Evolutionary conservation across 2,888 invertebrate species (phyloP), one percentile per base, ranked within the genome.

Genomic region (Reticulitermes lucifugus): DNA sequence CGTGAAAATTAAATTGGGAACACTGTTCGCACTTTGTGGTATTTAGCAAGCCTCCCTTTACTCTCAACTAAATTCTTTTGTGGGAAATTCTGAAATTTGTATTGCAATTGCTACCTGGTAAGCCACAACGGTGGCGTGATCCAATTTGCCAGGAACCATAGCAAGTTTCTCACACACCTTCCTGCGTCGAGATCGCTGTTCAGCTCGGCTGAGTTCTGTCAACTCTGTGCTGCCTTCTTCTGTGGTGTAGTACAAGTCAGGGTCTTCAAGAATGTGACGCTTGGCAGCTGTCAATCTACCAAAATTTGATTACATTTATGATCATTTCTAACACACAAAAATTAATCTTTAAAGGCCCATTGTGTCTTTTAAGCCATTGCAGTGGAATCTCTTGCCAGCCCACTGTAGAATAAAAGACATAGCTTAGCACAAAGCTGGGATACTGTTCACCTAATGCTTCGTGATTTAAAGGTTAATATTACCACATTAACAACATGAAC

Each of bases 71-170:
- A 71, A 46, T 12, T 35, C 2, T 14, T 18, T 29, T 9, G 6
- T 29, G 73, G 29, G 9, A 46, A 7, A 46, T 6, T 46, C 10
- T 9, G 46, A 46, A 12, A 46, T 46, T 46, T 71, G 25, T 43
- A 18, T 77, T 55, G 21, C 35, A 43, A 12, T 65, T 41, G 21
- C 95, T 95, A 65, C 95, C 87, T 95, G 94, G 89, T 95, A 96
- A 2, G 97, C 97, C 81, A 96, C 95, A 35, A 96, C 95, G 7
- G 96, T 95, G 41, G 97, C 97, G 91, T 97, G 97, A 91, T 98
- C 97, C 87, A 98, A 91, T 90, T 98, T 98, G 2, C 97, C 97
- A 0, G 97, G 97, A 88, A 97, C 94, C 90, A 94, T 94, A 35
- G 94, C 93, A 88, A 96, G 94, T 89, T 95, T 95, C 87, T 96